Conservation (phyloP, 2,888 invertebrate species). For the Octodonta nipae region DNA sequence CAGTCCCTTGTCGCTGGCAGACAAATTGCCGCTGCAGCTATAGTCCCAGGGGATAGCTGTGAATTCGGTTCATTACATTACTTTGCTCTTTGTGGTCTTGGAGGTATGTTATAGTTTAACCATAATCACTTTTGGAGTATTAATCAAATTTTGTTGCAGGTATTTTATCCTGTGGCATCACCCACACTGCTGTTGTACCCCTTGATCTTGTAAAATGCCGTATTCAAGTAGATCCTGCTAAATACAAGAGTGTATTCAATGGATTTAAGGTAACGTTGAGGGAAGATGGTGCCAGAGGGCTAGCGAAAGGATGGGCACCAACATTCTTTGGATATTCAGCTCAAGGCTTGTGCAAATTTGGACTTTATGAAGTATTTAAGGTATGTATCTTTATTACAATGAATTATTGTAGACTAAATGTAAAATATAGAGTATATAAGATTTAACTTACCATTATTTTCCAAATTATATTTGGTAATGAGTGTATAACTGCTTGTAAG, state of each 20-base stretch:
- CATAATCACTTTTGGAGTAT: background rate
- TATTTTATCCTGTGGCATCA: conserved; percentile 60
- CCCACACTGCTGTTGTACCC: conserved; percentile 89
- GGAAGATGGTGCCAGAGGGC: conserved; percentile 76
- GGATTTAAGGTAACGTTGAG: conserved; percentile 75
- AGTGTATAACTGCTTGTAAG: too few relatives aligned
- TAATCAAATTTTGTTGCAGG: conserved; percentile 13
- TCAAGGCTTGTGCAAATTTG: conserved; percentile 94
- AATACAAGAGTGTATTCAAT: conserved; percentile 79
- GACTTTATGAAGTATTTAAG: conserved; percentile 76
- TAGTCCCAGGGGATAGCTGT: conserved; percentile 39
- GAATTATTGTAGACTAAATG: too few relatives aligned
- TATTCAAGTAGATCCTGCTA: conserved; percentile 83
- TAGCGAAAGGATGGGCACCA: conserved; percentile 95
- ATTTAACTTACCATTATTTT: too few relatives aligned
- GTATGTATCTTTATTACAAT: conserved; percentile 15
- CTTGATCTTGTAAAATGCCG: conserved; percentile 93
- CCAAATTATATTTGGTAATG: too few relatives aligned
- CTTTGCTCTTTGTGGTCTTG: conserved; percentile 85
- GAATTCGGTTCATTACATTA: conserved; percentile 86
- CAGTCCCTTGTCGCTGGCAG: conserved; percentile 30
- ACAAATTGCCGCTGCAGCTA: conserved; percentile 27
- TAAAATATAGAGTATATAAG: too few relatives aligned
- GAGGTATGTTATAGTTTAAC: conserved; percentile 41
- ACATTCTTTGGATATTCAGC: conserved; percentile 93